Conservation (phyloP, 2,888 invertebrate species). For the Gymnoscelis rufifasciata region DNA sequence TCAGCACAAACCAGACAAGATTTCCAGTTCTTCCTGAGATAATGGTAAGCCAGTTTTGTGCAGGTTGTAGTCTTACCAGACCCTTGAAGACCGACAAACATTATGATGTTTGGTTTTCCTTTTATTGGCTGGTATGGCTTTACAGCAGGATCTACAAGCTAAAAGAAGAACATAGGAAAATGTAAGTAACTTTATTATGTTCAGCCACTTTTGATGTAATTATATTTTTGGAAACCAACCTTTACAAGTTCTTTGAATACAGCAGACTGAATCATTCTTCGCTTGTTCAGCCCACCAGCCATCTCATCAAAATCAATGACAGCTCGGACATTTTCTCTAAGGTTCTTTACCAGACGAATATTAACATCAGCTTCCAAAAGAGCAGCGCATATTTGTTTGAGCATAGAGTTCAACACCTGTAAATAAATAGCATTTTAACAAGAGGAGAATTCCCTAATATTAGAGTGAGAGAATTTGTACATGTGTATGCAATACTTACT, state of each 20-base stretch:
- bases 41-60: conserved; percentile 99
- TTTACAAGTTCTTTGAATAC: conserved; percentile 99
- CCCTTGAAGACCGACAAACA: conserved; percentile 99
- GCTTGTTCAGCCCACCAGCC: conserved; percentile 98
- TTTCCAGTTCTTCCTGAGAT: conserved; percentile 99
- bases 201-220: too few species aligned
- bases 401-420: conserved; percentile 98
- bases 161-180: too few species aligned
- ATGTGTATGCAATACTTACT: too few species aligned
- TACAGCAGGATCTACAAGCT: conserved; percentile 98
- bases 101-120: conserved; percentile 96
- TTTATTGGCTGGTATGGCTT: conserved; percentile 97
- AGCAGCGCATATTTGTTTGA: conserved; percentile 98
- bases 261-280: conserved; percentile 98
- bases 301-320: conserved; percentile 99
- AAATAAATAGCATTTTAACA: too few species aligned
- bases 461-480: too few species aligned
- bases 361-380: conserved; percentile 98
- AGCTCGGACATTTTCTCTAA: conserved; percentile 97
- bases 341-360: conserved; percentile 94
- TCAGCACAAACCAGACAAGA: conserved; percentile 99
- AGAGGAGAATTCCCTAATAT: too few species aligned
- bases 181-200: too few species aligned
- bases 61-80: conserved; percentile 99
- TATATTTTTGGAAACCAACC: conserved; percentile 63